phyloP scores from a whole-genome alignment of 2,113 vertebrate species.

The Rhinoptilus africanus region DNA sequence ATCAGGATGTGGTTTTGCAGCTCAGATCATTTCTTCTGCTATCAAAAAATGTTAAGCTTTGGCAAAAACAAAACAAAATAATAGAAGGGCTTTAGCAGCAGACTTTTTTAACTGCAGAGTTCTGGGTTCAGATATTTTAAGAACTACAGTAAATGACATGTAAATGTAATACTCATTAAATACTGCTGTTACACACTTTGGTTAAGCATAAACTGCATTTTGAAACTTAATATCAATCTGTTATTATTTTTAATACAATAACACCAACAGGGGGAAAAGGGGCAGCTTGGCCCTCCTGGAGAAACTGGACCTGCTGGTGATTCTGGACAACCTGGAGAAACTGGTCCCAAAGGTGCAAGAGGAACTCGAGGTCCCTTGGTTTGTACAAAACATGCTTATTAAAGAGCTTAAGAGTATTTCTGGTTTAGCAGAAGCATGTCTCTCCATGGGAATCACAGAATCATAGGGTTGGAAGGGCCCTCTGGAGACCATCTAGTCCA shows the following conservation, averaged over 20 bases:
- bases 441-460: background rate
- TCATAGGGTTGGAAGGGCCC: too few relatives aligned
- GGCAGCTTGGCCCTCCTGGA: constrained; percentile 81
- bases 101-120: background rate
- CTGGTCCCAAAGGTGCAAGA: constrained; percentile 89
- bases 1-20: background rate
- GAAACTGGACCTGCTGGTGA: constrained; percentile 83
- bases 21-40: background rate
- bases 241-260: constrained; percentile 25
- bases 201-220: background rate
- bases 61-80: background rate
- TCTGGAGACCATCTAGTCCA: too few relatives aligned
- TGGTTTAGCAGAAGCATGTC: background rate
- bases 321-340: constrained; percentile 78
- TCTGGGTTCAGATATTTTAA: background rate
- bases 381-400: constrained; percentile 62
- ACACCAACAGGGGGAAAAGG: constrained; percentile 85
- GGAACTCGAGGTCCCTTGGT: constrained; percentile 90
- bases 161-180: background rate
- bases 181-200: background rate
- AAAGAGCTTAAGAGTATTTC: background rate
- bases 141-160: background rate
- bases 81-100: background rate
- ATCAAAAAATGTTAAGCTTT: background rate
- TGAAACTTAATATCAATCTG: background rate